A percentile compares a stretch with the other conserved stretches of the same genome.
Evolutionary conservation across 2,888 invertebrate genomes (phyloP).

Genomic region (Ephialtes manifestator): DNA sequence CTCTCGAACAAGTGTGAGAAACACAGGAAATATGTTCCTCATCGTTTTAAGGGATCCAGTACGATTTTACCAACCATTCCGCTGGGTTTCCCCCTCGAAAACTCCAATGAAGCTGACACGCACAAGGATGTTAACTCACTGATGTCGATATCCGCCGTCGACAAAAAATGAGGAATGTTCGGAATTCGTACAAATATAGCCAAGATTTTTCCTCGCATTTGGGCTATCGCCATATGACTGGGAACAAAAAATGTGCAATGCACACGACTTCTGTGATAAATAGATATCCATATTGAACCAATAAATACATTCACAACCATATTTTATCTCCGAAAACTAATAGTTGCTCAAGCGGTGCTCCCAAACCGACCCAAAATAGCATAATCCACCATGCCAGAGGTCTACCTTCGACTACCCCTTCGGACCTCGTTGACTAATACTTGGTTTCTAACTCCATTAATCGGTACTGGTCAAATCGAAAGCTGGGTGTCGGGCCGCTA

Average conservation of each 20-base stretch:
- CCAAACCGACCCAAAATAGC: neutral
- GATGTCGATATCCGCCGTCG: conserved; percentile 23
- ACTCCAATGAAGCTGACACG: conserved; percentile 19
- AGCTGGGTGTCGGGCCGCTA: neutral
- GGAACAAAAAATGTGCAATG: neutral
- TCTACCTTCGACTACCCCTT: neutral
- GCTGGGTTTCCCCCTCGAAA: neutral
- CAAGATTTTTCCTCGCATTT: conserved; percentile 6
- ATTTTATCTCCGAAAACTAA: neutral
- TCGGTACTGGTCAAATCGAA: neutral
- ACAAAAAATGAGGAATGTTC: conserved; percentile 38
- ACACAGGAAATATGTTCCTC: neutral
- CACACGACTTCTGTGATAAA: neutral
- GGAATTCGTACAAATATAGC: conserved; percentile 43
- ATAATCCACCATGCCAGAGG: neutral
- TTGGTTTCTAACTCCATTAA: neutral
- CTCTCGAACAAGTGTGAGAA: neutral
- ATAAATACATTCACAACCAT: neutral
- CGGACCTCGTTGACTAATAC: neutral
- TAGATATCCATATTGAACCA: neutral
- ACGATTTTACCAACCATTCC: neutral
- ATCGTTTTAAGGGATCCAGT: neutral
- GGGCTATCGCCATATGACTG: neutral
- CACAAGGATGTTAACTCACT: conserved; percentile 20
- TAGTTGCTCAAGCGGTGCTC: neutral